Percentiles rank a stretch among this genome's conserved stretches.
Evolutionary conservation across 2,797 vertebrate species (phyloP).

Genomic region (Typhlichthys eigenmanni): DNA sequence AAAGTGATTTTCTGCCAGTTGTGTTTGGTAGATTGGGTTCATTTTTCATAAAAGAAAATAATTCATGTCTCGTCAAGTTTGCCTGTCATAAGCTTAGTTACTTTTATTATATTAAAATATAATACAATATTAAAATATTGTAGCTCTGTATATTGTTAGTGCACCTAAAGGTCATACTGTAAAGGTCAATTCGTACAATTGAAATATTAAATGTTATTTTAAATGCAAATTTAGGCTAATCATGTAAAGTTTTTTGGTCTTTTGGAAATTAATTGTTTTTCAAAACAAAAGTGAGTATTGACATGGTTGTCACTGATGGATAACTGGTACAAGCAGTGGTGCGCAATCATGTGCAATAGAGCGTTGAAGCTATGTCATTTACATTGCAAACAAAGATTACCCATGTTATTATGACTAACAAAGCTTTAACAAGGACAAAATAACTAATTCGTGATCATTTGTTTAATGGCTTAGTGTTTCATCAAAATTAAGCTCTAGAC

Average conservation of each 20-base stretch:
- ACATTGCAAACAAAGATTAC: too few relatives aligned
- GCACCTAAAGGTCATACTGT: neutral
- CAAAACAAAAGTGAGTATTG: neutral
- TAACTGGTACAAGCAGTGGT: neutral
- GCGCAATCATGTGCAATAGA: too few relatives aligned
- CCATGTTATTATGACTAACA: too few relatives aligned
- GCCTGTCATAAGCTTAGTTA: constrained; percentile 4
- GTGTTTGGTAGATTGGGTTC: constrained; percentile 39
- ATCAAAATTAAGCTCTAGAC: too few relatives aligned
- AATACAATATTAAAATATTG: constrained; percentile 4
- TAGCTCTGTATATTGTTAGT: neutral
- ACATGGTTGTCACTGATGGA: neutral
- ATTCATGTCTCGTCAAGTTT: constrained; percentile 9
- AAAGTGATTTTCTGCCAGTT: constrained; percentile 55
- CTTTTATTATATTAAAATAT: too few relatives aligned
- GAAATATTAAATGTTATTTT: too few relatives aligned
- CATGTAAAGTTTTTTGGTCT: neutral
- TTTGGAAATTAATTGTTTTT: neutral
- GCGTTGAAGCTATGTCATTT: too few relatives aligned
- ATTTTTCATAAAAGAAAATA: constrained; percentile 20
- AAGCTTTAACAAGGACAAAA: too few relatives aligned
- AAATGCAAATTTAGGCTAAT: neutral
- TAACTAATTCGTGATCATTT: too few relatives aligned
- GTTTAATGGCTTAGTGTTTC: too few relatives aligned
- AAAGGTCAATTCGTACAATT: too few relatives aligned